Base-by-base conservation (phyloP, 2,888 invertebrate species). In the Zygogramma bicolorata region DNA sequence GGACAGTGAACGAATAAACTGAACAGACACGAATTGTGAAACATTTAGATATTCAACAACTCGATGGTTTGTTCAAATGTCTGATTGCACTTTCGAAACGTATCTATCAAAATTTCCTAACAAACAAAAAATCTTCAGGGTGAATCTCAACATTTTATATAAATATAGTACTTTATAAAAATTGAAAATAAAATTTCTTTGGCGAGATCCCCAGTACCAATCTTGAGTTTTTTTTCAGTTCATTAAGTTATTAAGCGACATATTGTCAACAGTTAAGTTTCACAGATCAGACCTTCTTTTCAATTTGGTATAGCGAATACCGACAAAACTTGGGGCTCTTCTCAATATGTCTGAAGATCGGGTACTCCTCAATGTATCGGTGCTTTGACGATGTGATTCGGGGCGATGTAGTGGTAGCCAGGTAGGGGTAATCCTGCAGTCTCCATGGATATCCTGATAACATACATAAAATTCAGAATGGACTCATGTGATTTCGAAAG, bases 341-440 rank as follows among this genome's bases (percentile, higher is more conserved):
- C 81, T 77, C 70, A 81, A 82, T 81, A 79, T 82, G 83, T 84
- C 78, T 79, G 79, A 73, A 81, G 80, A 83, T 83, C 83, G 75
- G 81, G 65, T 83, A 83, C 82, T 80, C 81, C 81, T 83, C 86
- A 87, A 90, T 96, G 95, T 87, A 96, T 95, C 85, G 95, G 95
- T 81, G 96, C 94, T 90, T 96, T 96, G 85, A 96, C 95, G 88
- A 96, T 96, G 90, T 96, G 95, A 89, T 95, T 96, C 81, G 96
- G 96, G 81, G 95, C 93, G 89, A 96, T 94, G 91, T 95, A 96
- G 88, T 95, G 96, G 89, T 95, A 96, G 81, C 95, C 95, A 76
- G 95, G 94, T 90, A 96, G 93, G 84, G 95, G 95, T 89, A 96
- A 91, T 77, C 96, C 95, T 82, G 96, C 95, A 70, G 96, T 96